Percentiles rank a stretch among this genome's conserved stretches.
These are phyloP conservation scores for Apodemus speciosus DNA, from an alignment of 2,113 vertebrate genomes.

Conservation along the genomic window DNA sequence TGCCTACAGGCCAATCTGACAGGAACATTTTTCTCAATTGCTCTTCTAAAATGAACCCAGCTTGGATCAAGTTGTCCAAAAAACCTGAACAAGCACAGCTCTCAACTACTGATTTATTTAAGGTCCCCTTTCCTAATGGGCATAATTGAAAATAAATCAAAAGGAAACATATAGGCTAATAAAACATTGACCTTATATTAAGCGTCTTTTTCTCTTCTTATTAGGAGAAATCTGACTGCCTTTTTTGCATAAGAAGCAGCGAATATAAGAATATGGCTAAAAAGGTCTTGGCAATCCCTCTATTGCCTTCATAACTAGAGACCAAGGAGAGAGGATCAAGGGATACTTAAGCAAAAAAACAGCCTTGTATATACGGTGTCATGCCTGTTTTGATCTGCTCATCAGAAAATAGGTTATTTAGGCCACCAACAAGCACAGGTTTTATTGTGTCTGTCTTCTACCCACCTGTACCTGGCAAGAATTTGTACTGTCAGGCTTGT, in stretches of 20 bases:
- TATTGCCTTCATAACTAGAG: background rate
- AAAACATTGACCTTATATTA: background rate
- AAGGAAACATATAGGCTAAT: background rate
- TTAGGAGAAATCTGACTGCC: background rate
- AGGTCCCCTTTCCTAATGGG: background rate
- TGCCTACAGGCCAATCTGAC: background rate
- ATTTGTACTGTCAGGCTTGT: background rate
- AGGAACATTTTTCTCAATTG: background rate
- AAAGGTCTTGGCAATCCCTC: background rate
- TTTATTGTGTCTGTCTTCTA: accelerated
- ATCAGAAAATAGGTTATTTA: background rate
- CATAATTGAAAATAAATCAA: background rate
- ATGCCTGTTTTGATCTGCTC: background rate
- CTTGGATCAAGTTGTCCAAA: background rate
- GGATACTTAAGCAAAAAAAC: background rate
- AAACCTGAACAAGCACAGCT: background rate
- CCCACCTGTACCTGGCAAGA: background rate
- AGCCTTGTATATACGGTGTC: background rate
- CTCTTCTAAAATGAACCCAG: background rate
- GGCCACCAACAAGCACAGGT: background rate
- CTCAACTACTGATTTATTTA: background rate
- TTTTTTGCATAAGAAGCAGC: background rate
- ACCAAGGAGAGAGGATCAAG: background rate
- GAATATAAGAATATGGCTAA: background rate
- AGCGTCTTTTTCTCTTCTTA: background rate